These are phyloP conservation scores for Eubucco bourcierii DNA, from an alignment of 2,113 vertebrate genomes.

Conservation along the genomic window DNA sequence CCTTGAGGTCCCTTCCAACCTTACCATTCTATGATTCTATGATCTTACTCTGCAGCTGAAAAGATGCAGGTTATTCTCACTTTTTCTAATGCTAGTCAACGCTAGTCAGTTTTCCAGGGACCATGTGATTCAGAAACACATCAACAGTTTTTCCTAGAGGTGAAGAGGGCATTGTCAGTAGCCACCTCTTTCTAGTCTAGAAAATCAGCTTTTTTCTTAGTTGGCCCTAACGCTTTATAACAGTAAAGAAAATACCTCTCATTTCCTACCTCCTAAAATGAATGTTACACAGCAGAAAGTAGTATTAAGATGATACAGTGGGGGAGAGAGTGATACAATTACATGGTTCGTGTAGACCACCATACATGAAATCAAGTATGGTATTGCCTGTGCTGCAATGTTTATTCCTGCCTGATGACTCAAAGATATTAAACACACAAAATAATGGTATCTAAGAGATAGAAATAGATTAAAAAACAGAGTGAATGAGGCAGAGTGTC, in stretches of 20 bases:
- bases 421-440: neutral
- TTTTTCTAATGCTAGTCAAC: neutral
- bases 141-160: neutral
- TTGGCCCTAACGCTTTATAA: neutral
- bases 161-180: neutral
- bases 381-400: accelerated
- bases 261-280: neutral
- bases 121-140: neutral
- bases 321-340: neutral
- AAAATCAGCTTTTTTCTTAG: neutral
- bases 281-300: neutral
- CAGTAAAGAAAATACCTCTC: neutral
- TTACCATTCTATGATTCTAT: too few relatives aligned
- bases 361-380: accelerated
- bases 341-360: neutral
- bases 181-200: neutral
- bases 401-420: neutral
- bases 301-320: neutral
- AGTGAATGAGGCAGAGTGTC: neutral
- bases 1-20: too few relatives aligned
- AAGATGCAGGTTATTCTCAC: neutral
- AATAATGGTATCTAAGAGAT: neutral
- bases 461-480: neutral
- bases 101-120: neutral
- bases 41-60: neutral